Conservation (phyloP, 2,797 vertebrate genomes). For the Ispidina picta region DNA sequence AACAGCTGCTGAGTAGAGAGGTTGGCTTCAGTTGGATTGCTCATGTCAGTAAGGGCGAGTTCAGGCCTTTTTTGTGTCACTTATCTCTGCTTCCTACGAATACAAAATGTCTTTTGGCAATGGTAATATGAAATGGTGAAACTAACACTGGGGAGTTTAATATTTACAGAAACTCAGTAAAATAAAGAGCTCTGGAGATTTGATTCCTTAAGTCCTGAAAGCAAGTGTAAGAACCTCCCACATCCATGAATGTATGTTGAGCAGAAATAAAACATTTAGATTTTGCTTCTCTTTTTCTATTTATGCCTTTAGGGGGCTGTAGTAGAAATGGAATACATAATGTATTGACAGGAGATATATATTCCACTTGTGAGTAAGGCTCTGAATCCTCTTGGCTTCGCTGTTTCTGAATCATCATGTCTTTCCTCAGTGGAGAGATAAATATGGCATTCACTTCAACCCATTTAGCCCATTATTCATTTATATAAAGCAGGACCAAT, state of each 20-base stretch:
- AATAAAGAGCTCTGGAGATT: constrained; percentile 43
- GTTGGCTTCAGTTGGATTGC: neutral
- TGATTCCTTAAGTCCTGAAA: constrained; percentile 42
- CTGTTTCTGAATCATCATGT: constrained; percentile 77
- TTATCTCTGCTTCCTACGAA: neutral
- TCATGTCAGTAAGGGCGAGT: neutral
- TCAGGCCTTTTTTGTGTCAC: neutral
- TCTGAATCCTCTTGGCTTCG: constrained; percentile 71
- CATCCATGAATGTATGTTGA: constrained; percentile 57
- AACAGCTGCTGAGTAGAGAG: neutral
- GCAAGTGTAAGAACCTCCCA: constrained; percentile 26
- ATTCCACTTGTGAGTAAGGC: constrained; percentile 73
- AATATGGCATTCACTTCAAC: constrained; percentile 80
- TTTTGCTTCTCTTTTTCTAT: constrained; percentile 68
- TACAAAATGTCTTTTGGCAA: constrained; percentile 7
- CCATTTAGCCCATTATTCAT: constrained; percentile 81
- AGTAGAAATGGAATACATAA: constrained; percentile 74
- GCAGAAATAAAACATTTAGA: constrained; percentile 70
- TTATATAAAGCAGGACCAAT: constrained; percentile 80
- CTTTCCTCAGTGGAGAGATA: constrained; percentile 79
- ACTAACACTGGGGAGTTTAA: constrained; percentile 16
- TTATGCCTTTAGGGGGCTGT: constrained; percentile 74
- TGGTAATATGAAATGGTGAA: neutral
- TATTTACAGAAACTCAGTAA: constrained; percentile 62
- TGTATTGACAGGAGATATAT: constrained; percentile 77